Evolutionary conservation across 2,888 invertebrate species (phyloP).

Genomic region (Seira sanloemensis): DNA sequence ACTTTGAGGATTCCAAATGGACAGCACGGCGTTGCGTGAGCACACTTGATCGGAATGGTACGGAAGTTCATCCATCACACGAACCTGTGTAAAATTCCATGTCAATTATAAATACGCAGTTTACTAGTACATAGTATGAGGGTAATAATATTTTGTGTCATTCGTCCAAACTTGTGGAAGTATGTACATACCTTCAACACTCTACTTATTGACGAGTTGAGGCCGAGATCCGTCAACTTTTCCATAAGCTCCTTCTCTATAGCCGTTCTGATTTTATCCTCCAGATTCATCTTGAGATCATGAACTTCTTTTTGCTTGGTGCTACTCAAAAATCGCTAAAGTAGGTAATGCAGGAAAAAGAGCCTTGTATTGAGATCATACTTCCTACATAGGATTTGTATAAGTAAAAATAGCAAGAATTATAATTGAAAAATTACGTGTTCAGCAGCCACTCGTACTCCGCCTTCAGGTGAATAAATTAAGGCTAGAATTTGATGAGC

Average conservation of each 20-base stretch:
- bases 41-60: neutral
- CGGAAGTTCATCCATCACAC: neutral
- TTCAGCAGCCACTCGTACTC: neutral
- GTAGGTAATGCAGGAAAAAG: no score
- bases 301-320: neutral
- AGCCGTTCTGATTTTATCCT: neutral
- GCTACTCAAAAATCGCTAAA: neutral
- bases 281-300: neutral
- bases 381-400: no score
- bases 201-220: no score
- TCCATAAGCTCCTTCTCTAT: neutral
- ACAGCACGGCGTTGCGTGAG: neutral
- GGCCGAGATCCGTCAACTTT: neutral
- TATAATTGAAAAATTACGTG: no score
- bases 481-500: neutral
- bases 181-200: neutral
- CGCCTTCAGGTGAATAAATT: neutral
- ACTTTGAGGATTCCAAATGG: conserved; percentile 19
- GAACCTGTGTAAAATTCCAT: neutral
- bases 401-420: no score
- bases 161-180: no score
- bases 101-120: no score
- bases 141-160: no score
- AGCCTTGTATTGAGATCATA: no score
- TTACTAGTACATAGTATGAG: no score